Conservation (phyloP, 2,888 invertebrate species). For the Eupithecia insigniata region DNA sequence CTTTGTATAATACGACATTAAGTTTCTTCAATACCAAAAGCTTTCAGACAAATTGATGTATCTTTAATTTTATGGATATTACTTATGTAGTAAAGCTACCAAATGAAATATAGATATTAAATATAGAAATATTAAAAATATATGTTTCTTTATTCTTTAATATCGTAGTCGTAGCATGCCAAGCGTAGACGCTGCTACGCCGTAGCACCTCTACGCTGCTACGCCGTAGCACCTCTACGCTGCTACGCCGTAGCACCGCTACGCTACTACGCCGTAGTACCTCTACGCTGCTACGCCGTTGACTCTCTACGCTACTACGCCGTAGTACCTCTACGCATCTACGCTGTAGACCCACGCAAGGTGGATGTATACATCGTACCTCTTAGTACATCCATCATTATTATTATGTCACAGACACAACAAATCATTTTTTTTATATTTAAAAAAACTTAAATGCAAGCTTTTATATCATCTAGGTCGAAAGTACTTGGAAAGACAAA, state of each 20-base stretch:
- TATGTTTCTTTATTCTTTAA: background rate
- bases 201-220: background rate
- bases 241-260: background rate
- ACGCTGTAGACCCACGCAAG: background rate
- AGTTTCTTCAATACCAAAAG: conserved; percentile 6
- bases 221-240: background rate
- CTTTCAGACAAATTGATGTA: conserved; percentile 11
- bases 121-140: background rate
- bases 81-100: background rate
- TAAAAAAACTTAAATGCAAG: too few species aligned
- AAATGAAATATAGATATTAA: background rate
- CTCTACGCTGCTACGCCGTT: background rate
- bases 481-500: too few species aligned
- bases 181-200: background rate
- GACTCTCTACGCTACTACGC: background rate
- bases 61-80: background rate
- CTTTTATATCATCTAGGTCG: too few species aligned
- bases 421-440: too few species aligned
- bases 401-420: too few species aligned
- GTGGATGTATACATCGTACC: too few species aligned
- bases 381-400: too few species aligned
- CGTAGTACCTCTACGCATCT: background rate
- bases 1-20: background rate
- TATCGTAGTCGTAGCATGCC: background rate
- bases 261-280: background rate